phyloP scores from a whole-genome alignment of 2,888 invertebrate genomes.

The Lithophane socia region DNA sequence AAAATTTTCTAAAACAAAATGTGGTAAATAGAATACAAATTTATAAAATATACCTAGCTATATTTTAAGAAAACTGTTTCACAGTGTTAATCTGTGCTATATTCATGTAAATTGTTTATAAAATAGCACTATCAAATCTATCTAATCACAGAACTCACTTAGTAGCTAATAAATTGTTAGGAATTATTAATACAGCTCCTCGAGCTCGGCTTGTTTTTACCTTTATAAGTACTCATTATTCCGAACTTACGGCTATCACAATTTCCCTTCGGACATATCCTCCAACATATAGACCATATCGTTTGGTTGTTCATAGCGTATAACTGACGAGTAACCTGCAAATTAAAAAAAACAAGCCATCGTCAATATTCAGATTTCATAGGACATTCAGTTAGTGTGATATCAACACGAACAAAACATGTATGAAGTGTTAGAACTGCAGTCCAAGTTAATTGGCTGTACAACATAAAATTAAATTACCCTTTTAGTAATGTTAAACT shows the following conservation, averaged over 20 bases:
- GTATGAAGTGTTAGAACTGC: constrained; percentile 20
- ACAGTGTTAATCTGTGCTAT: constrained; percentile 43
- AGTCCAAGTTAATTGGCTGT: constrained; percentile 54
- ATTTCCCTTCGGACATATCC: constrained; percentile 78
- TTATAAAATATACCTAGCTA: constrained; percentile 9
- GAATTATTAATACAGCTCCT: constrained; percentile 41
- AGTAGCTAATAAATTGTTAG: constrained; percentile 48
- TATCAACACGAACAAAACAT: constrained; percentile 21
- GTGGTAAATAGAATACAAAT: constrained; percentile 9
- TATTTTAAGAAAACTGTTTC: constrained; percentile 42
- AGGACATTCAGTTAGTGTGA: background rate
- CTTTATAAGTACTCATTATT: constrained; percentile 26
- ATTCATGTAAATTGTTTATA: constrained; percentile 19
- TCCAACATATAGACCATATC: constrained; percentile 93
- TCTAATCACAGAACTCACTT: constrained; percentile 57
- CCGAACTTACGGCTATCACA: constrained; percentile 31
- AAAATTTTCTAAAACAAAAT: constrained; percentile 9
- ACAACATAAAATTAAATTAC: constrained; percentile 12
- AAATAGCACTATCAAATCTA: constrained; percentile 50
- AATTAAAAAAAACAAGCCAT: constrained; percentile 53
- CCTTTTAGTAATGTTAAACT: constrained; percentile 36
- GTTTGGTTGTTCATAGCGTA: constrained; percentile 92
- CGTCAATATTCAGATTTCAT: constrained; percentile 14
- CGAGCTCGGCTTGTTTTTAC: constrained; percentile 24
- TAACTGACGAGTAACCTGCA: constrained; percentile 83